Evolutionary conservation across 2,888 invertebrate genomes (phyloP), one percentile per base, ranked within the genome.

Genomic region (Hyles lineata): DNA sequence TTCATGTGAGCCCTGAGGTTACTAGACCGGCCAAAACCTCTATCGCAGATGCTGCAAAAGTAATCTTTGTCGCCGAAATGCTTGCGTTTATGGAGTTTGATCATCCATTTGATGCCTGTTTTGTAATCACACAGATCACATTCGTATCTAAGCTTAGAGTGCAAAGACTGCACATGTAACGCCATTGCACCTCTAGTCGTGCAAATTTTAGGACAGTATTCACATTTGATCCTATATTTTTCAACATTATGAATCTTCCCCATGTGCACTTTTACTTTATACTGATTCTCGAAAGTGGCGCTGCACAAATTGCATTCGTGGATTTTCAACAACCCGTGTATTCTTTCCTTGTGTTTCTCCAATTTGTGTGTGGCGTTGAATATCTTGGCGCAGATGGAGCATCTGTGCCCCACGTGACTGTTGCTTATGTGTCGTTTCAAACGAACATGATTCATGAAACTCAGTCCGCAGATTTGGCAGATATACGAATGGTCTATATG

Each of bases 31-130:
- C 95, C 92, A 67, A 96, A 95, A 78, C 89, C 89, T 62, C 89
- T 92, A 0, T 93, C 92, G 72, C 96, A 96, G n/a, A 95, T 87
- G 59, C 95, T 95, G 74, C 96, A 96, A 1, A 88, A 86, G 73
- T 95, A 95, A 17, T 91, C 89, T 15, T 90, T 93, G 1, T 94
- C 93, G 0, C 92, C 93, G 23, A 88, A 91, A 85, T 96, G 96
- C 59, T 91, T 93, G 25, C 91, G 89, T 70, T 90, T 91, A 74
- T 95, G 96, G 2, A 92, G 74, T 35, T 85, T 91, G 0, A 93
- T 83, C 80, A 88, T 79, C 89, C 89, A 91, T 73, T 90, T 90
- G 0, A 90, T 88, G 0, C 86, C 85, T 0, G 90, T 86, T 17
- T 85, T 89, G 52, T 93, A 92, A 7, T 87, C 89, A 74, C 92